These are phyloP conservation scores for Varecia variegata DNA, from an alignment of 2,797 vertebrate genomes.

Conservation along the genomic window DNA sequence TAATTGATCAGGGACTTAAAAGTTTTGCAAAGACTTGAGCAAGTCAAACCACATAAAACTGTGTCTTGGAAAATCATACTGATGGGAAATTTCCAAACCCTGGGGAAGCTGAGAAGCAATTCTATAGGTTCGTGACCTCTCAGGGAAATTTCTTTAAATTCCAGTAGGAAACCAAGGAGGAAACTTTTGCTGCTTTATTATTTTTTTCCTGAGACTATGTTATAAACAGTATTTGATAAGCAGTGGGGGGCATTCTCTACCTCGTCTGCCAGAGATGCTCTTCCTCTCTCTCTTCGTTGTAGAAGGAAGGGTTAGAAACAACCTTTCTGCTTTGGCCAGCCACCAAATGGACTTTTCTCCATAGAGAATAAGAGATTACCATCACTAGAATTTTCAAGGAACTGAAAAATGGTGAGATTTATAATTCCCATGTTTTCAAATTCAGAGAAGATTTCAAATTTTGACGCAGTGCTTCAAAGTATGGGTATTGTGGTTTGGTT, in stretches of 20 bases:
- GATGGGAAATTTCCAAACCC: not conserved
- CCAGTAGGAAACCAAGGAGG: not conserved
- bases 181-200: not conserved
- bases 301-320: not conserved
- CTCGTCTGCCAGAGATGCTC: accelerated
- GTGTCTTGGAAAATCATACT: not conserved
- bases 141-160: slow-evolving; percentile 3
- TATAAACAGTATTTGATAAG: not conserved
- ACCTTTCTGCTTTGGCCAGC: accelerated
- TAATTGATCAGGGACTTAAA: not conserved
- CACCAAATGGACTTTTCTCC: not conserved
- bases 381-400: not conserved
- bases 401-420: not conserved
- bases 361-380: not conserved
- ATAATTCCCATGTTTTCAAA: not conserved
- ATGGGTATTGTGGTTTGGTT: not conserved
- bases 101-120: not conserved
- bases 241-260: not conserved
- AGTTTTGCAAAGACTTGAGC: not conserved
- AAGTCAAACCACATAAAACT: not conserved
- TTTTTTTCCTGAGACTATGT: not conserved
- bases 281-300: not conserved
- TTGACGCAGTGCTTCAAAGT: not conserved
- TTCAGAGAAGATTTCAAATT: not conserved
- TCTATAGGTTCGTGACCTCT: not conserved